Evolutionary conservation across 2,888 invertebrate genomes (phyloP).

Genomic region (Caenorhabditis sp.): DNA sequence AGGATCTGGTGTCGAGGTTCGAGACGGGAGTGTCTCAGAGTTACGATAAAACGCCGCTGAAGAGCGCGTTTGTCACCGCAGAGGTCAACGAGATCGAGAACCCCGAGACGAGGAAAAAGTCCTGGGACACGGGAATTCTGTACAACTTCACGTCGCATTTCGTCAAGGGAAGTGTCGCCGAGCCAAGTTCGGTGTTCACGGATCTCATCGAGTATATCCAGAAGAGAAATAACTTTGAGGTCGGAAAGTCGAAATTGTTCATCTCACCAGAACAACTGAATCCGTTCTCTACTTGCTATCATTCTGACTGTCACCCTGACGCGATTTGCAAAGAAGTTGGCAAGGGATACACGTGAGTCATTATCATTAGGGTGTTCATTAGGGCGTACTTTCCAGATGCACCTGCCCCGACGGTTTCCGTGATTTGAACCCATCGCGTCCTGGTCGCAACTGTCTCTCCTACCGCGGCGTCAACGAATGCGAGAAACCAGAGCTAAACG

Average conservation of each 20-base stretch:
- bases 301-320: conserved; percentile 71
- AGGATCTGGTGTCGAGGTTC: conserved; percentile 69
- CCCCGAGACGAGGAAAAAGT: conserved; percentile 68
- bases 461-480: conserved; percentile 77
- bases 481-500: conserved; percentile 73
- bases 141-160: conserved; percentile 80
- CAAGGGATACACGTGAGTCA: conserved; percentile 63
- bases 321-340: conserved; percentile 74
- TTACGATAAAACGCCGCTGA: conserved; percentile 74
- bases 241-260: conserved; percentile 77
- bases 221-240: conserved; percentile 73
- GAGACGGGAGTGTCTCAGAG: conserved; percentile 70
- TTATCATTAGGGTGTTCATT: too few species aligned
- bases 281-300: conserved; percentile 77
- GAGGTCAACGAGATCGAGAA: conserved; percentile 74
- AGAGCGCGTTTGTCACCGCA: conserved; percentile 68
- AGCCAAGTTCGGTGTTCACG: conserved; percentile 71
- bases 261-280: conserved; percentile 77
- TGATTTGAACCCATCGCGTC: conserved; percentile 73
- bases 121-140: conserved; percentile 76
- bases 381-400: conserved; percentile 19
- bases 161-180: conserved; percentile 70
- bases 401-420: conserved; percentile 71
- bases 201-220: conserved; percentile 73
- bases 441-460: conserved; percentile 74